Conservation (phyloP, 2,888 invertebrate species). For the Eupithecia dodoneata region DNA sequence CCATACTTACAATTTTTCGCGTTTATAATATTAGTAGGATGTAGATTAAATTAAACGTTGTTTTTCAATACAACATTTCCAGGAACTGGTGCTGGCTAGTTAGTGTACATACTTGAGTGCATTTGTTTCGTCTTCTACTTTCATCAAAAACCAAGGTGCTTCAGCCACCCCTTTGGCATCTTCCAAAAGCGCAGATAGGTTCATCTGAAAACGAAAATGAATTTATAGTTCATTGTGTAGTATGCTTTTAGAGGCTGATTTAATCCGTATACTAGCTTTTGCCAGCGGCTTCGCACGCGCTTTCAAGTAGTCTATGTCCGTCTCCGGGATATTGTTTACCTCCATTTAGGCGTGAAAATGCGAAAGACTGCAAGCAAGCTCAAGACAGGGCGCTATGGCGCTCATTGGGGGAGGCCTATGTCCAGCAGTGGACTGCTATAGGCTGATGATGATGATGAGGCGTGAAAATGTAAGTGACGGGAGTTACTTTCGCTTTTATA, state of each 20-base stretch:
- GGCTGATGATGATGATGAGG: too few relatives aligned
- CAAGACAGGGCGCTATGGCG: too few relatives aligned
- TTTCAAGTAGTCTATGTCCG: too few relatives aligned
- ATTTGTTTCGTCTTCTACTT: slow-evolving; percentile 54
- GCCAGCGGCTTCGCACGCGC: too few relatives aligned
- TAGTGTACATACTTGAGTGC: slow-evolving; percentile 63
- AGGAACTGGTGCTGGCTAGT: not conserved
- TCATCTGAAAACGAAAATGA: slow-evolving; percentile 58
- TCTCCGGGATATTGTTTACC: too few relatives aligned
- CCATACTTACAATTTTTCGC: too few relatives aligned
- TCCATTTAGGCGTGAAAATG: too few relatives aligned
- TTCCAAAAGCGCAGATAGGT: slow-evolving; percentile 63
- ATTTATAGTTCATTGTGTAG: not conserved
- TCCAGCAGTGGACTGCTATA: too few relatives aligned
- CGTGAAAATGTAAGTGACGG: too few relatives aligned
- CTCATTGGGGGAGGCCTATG: too few relatives aligned
- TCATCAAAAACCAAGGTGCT: slow-evolving; percentile 70
- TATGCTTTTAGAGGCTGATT: not conserved
- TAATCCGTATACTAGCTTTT: not conserved
- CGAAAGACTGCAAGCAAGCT: too few relatives aligned
- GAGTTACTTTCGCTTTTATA: not conserved
- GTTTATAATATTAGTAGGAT: too few relatives aligned
- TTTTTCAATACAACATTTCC: not conserved
- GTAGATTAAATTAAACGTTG: not conserved
- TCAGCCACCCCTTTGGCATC: slow-evolving; percentile 63